These are phyloP conservation scores for Amblyteles armatorius DNA, from an alignment of 2,888 invertebrate genomes.

Conservation along the genomic window DNA sequence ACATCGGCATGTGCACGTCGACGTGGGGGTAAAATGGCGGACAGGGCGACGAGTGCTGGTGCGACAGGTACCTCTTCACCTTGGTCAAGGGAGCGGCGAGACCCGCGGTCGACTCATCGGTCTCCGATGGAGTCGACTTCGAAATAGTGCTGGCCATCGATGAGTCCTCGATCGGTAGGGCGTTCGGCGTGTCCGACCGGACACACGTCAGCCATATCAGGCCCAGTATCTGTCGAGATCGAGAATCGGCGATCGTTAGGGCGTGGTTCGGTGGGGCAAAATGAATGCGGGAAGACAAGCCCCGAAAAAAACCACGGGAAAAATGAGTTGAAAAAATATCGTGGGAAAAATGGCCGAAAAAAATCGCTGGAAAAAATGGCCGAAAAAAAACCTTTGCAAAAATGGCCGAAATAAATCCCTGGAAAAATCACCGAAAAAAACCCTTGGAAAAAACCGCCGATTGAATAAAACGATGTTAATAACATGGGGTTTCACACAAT, in stretches of 20 bases:
- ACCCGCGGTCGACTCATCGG: conserved; percentile 63
- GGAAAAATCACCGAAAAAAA: background rate
- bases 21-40: conserved; percentile 75
- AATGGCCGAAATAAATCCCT: no score
- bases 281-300: background rate
- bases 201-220: conserved; percentile 79
- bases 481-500: no score
- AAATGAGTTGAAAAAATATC: no score
- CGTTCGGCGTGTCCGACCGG: conserved; percentile 71
- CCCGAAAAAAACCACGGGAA: background rate
- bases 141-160: conserved; percentile 18
- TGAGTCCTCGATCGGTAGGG: conserved; percentile 70
- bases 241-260: conserved; percentile 6
- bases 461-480: no score
- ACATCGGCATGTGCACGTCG: conserved; percentile 69
- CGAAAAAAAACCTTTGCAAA: background rate
- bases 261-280: no score
- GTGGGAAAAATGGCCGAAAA: no score
- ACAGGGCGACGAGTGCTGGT: conserved; percentile 75
- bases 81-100: conserved; percentile 70
- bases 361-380: background rate
- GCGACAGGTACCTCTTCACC: conserved; percentile 76
- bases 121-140: conserved; percentile 15
- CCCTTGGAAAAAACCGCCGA: background rate
- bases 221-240: conserved; percentile 74